Evolutionary conservation across 2,113 vertebrate species (phyloP), one percentile per base, ranked within the genome.

Genomic region (Gobius niger): DNA sequence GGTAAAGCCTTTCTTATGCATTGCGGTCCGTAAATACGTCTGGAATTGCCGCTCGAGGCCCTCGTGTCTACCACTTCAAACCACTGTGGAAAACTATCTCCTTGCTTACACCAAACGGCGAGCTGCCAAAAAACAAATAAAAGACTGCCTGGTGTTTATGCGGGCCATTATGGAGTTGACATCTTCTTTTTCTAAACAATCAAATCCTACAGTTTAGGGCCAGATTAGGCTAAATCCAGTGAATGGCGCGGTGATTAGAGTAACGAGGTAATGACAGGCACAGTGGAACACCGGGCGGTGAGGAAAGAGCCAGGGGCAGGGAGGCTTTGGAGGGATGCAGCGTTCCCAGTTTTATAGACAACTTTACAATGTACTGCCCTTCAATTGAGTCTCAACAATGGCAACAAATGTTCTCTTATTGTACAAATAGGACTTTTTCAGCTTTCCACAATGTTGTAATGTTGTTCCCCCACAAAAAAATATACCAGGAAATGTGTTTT

Each of bases 161-260:
- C 18, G 7, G 12, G 52, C 18, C 52, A 7, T 54, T 54, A 24
- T 24, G 52, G 51, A 18, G 51, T 18, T 52, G n/a, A 52, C 52
- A 54, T 54, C 52, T 54, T 54, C 18, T 24, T 19, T 54, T 54
- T 54, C 52, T 54, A 54, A 54, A 54, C 52, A 54, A 54, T 54
- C 18, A 24, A 54, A 54, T 54, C 52, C 52, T 24, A 19, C 19
- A 19, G 52, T 54, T 19, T 11, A 54, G 18, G 7, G 11, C 11
- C 52, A 54, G 52, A 54, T 54, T 54, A 54, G 7, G 18, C 18
- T 54, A 54, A 24, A 54, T 24, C 52, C 52, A 19, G 3, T 12
- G 24, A 54, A 54, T 12, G 52, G 18, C 6, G 11, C 9, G 18
- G 24, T 54, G 52, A 54, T 54, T 54, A 54, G 16, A 11, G 18